phyloP scores from a whole-genome alignment of 2,888 invertebrate genomes.

The Sesia apiformis region DNA sequence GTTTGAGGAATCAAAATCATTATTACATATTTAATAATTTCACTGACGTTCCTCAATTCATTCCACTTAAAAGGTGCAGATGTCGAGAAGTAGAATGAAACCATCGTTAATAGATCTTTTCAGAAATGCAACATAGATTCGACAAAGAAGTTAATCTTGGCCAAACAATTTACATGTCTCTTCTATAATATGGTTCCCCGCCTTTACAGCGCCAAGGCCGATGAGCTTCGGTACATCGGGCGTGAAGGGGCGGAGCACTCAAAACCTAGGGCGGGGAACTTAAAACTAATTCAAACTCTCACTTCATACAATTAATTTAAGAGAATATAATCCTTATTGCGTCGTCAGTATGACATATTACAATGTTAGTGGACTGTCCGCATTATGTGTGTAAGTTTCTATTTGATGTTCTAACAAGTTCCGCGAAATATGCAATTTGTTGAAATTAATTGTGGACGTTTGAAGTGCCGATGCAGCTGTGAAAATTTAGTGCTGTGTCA shows the following conservation, averaged over 20 bases:
- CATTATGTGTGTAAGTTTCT: constrained; percentile 5
- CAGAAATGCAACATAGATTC: constrained; percentile 4
- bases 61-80: too few species aligned
- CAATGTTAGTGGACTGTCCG: too few species aligned
- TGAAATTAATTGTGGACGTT: constrained; percentile 39
- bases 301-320: not conserved
- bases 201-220: constrained; percentile 4
- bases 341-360: too few species aligned
- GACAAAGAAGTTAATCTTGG: constrained; percentile 34
- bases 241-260: constrained; percentile 53
- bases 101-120: not conserved
- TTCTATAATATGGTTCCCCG: constrained; percentile 16
- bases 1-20: too few species aligned
- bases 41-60: too few species aligned
- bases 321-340: too few species aligned
- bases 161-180: constrained; percentile 48
- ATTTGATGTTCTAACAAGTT: constrained; percentile 37
- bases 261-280: constrained; percentile 36
- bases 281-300: not conserved
- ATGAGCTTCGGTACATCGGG: constrained; percentile 24
- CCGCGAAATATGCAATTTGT: constrained; percentile 45
- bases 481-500: constrained; percentile 17
- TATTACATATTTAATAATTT: too few species aligned
- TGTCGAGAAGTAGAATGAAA: too few species aligned
- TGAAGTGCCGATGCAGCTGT: constrained; percentile 23